Percentiles rank a stretch among this genome's conserved stretches.
These are phyloP conservation scores for Eurosta solidaginis DNA, from an alignment of 1,140 invertebrate genomes.

Conservation along the genomic window DNA sequence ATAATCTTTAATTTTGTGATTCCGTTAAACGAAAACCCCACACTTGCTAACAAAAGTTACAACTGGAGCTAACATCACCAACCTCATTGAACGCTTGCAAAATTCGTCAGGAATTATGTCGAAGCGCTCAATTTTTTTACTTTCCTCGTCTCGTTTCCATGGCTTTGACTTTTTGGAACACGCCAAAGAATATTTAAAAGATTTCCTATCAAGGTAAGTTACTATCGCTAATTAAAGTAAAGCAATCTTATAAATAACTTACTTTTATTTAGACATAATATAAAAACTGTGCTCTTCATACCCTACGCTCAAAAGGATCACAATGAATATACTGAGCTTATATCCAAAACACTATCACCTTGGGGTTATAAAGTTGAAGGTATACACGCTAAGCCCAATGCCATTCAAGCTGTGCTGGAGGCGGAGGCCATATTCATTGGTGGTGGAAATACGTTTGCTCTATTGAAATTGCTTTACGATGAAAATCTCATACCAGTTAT, in stretches of 20 bases:
- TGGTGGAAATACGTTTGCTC: slow-evolving; percentile 78
- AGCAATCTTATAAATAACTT: slow-evolving; percentile 35
- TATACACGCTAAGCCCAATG: slow-evolving; percentile 67
- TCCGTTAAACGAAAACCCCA: no score
- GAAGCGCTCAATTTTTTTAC: slow-evolving; percentile 61
- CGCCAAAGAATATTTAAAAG: slow-evolving; percentile 60
- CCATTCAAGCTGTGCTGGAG: slow-evolving; percentile 64
- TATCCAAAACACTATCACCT: slow-evolving; percentile 65
- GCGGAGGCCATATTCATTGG: slow-evolving; percentile 77
- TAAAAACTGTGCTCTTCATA: slow-evolving; percentile 73
- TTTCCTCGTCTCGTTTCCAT: slow-evolving; percentile 74
- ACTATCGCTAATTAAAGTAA: slow-evolving; percentile 31
- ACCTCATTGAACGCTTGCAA: no score
- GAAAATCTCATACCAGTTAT: slow-evolving; percentile 70
- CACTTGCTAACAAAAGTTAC: no score
- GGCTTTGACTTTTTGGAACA: slow-evolving; percentile 71
- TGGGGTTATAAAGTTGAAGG: slow-evolving; percentile 72
- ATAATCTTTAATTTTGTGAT: no score
- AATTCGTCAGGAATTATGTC: background rate
- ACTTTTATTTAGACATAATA: slow-evolving; percentile 65
- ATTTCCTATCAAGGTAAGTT: slow-evolving; percentile 18
- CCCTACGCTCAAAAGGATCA: slow-evolving; percentile 74
- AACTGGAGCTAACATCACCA: no score
- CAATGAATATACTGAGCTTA: slow-evolving; percentile 70
- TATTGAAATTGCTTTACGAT: slow-evolving; percentile 74